These are phyloP conservation scores for Mirza zaza DNA, from an alignment of 2,113 vertebrate genomes.

Conservation along the genomic window DNA sequence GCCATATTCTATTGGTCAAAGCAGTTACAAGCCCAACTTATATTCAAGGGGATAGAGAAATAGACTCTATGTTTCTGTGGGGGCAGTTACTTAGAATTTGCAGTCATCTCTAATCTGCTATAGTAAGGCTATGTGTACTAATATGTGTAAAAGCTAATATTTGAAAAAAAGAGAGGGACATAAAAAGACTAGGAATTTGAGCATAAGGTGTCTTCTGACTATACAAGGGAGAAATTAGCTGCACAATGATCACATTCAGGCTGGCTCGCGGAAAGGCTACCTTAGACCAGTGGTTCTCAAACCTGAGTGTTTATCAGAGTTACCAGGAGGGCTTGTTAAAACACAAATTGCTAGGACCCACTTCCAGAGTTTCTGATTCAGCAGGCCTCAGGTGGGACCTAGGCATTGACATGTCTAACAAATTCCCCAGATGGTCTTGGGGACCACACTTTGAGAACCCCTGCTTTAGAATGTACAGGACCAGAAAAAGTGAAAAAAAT, in stretches of 20 bases:
- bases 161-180: not conserved
- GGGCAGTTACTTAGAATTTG: not conserved
- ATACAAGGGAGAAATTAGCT: not conserved
- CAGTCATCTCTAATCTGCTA: not conserved
- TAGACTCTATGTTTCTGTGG: not conserved
- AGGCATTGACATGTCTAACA: not conserved
- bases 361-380: not conserved
- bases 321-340: not conserved
- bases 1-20: not conserved
- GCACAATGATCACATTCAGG: not conserved
- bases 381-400: not conserved
- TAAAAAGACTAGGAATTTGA: not conserved
- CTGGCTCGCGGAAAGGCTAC: not conserved
- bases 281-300: not conserved
- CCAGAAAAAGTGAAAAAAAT: not conserved
- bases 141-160: not conserved
- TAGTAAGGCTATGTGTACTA: not conserved
- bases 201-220: not conserved
- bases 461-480: not conserved
- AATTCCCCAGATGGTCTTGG: not conserved
- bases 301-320: conserved; percentile 17
- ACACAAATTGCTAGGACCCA: not conserved
- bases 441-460: not conserved
- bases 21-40: not conserved
- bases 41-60: not conserved